These are phyloP conservation scores for Phenganax subtilis DNA, from an alignment of 92 coral and sea anemone species.

Conservation along the genomic window DNA sequence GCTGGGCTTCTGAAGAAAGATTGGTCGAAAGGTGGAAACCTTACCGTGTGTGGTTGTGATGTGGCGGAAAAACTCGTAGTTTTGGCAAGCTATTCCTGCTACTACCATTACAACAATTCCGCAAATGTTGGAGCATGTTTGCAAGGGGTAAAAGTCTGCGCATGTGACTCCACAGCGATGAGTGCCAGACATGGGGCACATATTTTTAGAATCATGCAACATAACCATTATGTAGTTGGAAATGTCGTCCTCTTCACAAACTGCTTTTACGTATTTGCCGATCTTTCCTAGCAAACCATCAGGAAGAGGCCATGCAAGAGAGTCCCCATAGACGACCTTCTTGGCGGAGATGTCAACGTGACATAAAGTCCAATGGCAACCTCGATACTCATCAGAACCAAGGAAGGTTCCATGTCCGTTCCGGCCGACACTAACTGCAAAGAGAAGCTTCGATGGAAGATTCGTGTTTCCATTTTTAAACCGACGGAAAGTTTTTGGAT, in stretches of 20 bases:
- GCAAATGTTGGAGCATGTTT: no score
- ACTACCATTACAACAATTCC: no score
- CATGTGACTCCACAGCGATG: no score
- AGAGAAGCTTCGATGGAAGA: not conserved
- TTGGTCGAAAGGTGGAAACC: slow-evolving; percentile 3
- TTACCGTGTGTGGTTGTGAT: not conserved
- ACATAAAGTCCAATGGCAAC: slow-evolving; percentile 48
- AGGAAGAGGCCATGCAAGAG: slow-evolving; percentile 43
- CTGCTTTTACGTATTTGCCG: not conserved
- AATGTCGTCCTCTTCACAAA: not conserved
- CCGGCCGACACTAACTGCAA: slow-evolving; percentile 7
- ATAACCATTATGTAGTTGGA: not conserved
- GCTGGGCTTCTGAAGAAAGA: slow-evolving; percentile 43
- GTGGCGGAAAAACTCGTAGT: no score
- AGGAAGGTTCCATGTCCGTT: not conserved
- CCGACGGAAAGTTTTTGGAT: not conserved
- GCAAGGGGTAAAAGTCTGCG: no score
- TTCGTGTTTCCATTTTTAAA: not conserved
- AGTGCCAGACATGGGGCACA: no score
- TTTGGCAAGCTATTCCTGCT: no score
- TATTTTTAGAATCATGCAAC: no score
- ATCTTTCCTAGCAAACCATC: not conserved
- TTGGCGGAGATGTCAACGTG: slow-evolving; percentile 31
- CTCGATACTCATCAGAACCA: not conserved
- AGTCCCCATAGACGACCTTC: slow-evolving; percentile 42